A percentile compares a stretch with the other conserved stretches of the same genome.
These are phyloP conservation scores for Sapajus apella DNA, from an alignment of 2,113 vertebrate genomes.

Conservation along the genomic window DNA sequence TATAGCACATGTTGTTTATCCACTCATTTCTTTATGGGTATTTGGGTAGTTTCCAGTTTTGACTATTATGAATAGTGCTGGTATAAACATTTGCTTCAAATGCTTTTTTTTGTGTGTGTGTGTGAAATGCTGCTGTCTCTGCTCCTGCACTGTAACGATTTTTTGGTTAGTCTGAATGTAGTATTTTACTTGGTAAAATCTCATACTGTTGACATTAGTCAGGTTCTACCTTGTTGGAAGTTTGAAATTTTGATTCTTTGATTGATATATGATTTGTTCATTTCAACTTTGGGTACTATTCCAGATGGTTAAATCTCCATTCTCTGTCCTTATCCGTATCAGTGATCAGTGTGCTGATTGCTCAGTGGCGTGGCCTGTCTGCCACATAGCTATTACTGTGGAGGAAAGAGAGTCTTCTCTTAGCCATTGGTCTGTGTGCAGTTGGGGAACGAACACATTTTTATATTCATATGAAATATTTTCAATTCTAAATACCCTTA, in stretches of 20 bases:
- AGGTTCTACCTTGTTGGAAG: neutral
- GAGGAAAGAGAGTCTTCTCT: neutral
- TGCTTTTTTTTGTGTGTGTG: neutral
- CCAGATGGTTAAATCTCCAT: neutral
- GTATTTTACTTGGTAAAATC: neutral
- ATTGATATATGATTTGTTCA: neutral
- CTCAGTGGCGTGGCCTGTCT: neutral
- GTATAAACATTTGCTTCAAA: neutral
- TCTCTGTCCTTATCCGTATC: neutral
- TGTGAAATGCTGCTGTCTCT: neutral
- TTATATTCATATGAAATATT: neutral
- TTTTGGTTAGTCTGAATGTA: neutral
- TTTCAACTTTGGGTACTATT: neutral
- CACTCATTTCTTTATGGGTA: neutral
- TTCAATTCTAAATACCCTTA: neutral
- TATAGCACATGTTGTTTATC: neutral
- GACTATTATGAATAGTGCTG: neutral
- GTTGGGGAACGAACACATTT: neutral
- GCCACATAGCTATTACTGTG: neutral
- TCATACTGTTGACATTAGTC: neutral
- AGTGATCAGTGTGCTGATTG: neutral
- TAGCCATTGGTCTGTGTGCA: neutral
- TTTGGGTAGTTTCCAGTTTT: neutral
- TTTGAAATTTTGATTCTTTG: neutral
- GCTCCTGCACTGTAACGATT: neutral